phyloP scores from a whole-genome alignment of 2,113 vertebrate genomes.

The Nettapus auritus region DNA sequence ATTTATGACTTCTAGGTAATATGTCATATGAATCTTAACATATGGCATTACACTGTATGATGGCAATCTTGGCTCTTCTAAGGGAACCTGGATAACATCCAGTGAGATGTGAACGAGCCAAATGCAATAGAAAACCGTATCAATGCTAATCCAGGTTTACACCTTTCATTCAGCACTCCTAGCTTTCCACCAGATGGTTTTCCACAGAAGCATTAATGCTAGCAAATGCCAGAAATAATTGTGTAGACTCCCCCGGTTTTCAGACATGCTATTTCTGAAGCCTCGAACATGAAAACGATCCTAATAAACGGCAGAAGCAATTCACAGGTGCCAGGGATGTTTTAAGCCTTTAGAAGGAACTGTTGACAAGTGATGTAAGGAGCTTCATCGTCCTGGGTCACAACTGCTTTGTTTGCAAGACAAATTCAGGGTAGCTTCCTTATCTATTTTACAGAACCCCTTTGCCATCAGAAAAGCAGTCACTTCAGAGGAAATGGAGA shows the following conservation, averaged over 20 bases:
- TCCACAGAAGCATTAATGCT: constrained; percentile 68
- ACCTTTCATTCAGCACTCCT: constrained; percentile 76
- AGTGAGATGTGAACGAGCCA: constrained; percentile 77
- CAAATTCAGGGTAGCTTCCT: background rate
- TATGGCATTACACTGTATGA: constrained; percentile 79
- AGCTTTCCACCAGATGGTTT: constrained; percentile 78
- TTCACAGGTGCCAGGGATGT: background rate
- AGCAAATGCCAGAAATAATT: constrained; percentile 71
- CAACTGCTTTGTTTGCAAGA: background rate
- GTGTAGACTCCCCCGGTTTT: constrained; percentile 62
- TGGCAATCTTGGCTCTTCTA: constrained; percentile 79
- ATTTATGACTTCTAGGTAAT: constrained; percentile 83
- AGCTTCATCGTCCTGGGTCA: background rate
- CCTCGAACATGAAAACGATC: constrained; percentile 5
- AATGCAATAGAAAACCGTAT: constrained; percentile 76
- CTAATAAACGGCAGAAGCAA: background rate
- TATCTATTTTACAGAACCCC: background rate
- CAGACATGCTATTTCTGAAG: constrained; percentile 54
- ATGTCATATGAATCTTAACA: constrained; percentile 83
- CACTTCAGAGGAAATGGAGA: background rate
- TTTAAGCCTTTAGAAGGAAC: constrained; percentile 10
- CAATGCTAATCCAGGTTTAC: constrained; percentile 81
- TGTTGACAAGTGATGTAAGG: background rate
- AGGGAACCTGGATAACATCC: constrained; percentile 80
- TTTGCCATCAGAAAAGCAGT: background rate